These are phyloP conservation scores for Drosophila leontia DNA, from an alignment of 1,140 invertebrate genomes.

Conservation along the genomic window DNA sequence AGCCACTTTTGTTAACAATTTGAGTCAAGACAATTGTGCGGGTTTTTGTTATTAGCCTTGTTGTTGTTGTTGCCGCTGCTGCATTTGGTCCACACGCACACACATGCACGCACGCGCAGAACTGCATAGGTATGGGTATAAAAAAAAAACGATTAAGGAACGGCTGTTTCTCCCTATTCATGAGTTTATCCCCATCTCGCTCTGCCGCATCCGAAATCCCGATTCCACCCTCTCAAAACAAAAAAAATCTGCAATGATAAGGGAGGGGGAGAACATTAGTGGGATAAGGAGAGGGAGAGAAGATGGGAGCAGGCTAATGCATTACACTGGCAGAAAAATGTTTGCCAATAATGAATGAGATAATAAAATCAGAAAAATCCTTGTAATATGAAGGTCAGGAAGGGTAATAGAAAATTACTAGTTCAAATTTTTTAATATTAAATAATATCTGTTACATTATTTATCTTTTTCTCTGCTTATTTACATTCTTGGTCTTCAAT, in stretches of 20 bases:
- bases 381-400: no score
- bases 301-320: slow-evolving; percentile 19
- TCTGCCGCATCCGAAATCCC: slow-evolving; percentile 37
- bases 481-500: slow-evolving; percentile 1
- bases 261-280: slow-evolving; percentile 16
- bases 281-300: neutral
- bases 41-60: slow-evolving; percentile 12
- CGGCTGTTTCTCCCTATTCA: slow-evolving; percentile 37
- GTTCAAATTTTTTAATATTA: neutral
- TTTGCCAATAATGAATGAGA: neutral
- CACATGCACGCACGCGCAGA: slow-evolving; percentile 13
- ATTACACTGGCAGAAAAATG: slow-evolving; percentile 17
- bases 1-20: slow-evolving; percentile 45
- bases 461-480: neutral
- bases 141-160: slow-evolving; percentile 44
- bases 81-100: slow-evolving; percentile 31
- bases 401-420: neutral
- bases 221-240: slow-evolving; percentile 34
- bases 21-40: slow-evolving; percentile 21
- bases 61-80: slow-evolving; percentile 3
- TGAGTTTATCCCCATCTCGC: slow-evolving; percentile 7
- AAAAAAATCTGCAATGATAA: slow-evolving; percentile 34
- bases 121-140: slow-evolving; percentile 3
- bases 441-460: neutral
- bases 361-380: neutral